Conservation (phyloP, 2,888 invertebrate species). For the Spilarctia lutea region DNA sequence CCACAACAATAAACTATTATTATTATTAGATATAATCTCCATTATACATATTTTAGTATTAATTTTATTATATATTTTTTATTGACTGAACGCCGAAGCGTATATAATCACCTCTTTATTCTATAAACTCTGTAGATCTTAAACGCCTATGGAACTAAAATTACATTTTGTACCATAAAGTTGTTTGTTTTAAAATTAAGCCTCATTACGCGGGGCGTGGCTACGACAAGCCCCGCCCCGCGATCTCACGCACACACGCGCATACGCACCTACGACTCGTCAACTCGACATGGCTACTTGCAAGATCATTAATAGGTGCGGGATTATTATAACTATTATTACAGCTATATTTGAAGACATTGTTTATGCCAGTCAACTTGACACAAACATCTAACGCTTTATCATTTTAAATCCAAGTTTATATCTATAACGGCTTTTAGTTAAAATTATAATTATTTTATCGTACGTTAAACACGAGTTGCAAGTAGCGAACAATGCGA, state of each 20-base stretch:
- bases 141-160: constrained; percentile 83
- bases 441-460: background rate
- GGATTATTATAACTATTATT: background rate
- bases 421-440: background rate
- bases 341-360: background rate
- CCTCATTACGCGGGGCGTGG: constrained; percentile 65
- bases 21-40: constrained; percentile 54
- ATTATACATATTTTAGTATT: constrained; percentile 61
- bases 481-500: background rate
- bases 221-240: constrained; percentile 49
- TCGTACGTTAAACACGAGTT: background rate
- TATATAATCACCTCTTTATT: constrained; percentile 63
- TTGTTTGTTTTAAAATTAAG: constrained; percentile 77
- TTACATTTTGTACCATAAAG: constrained; percentile 83
- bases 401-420: background rate
- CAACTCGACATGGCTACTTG: background rate
- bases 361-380: background rate
- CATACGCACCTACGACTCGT: background rate
- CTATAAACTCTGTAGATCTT: constrained; percentile 83
- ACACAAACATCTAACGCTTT: background rate
- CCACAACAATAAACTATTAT: constrained; percentile 67
- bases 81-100: constrained; percentile 60
- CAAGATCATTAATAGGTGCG: background rate
- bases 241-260: constrained; percentile 32
- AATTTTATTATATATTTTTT: constrained; percentile 52